These are phyloP conservation scores for Lordiphosa clarofinis DNA, from an alignment of 1,140 invertebrate genomes.

Conservation along the genomic window DNA sequence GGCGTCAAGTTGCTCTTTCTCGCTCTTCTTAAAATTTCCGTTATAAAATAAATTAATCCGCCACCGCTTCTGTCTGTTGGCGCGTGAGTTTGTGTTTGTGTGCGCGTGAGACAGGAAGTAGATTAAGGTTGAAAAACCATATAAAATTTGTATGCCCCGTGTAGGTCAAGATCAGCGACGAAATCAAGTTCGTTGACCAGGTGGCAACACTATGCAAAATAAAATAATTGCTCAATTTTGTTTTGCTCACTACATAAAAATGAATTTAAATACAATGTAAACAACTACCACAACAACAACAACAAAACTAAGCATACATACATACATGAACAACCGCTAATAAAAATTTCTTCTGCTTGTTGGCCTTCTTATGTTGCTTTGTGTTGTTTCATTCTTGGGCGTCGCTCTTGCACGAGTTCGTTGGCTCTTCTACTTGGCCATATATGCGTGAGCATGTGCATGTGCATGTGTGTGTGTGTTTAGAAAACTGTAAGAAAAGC, in stretches of 20 bases:
- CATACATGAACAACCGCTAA: conserved; percentile 67
- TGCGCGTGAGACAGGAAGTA: conserved; percentile 35
- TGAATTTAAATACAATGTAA: conserved; percentile 38
- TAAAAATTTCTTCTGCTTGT: conserved; percentile 45
- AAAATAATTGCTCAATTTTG: conserved; percentile 12
- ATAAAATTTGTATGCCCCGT: conserved; percentile 46
- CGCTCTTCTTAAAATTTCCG: conserved; percentile 52
- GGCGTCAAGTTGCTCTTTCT: conserved; percentile 10
- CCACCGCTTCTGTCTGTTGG: conserved; percentile 10
- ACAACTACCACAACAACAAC: conserved; percentile 35
- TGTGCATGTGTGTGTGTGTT: conserved; percentile 48
- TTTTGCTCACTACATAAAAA: conserved; percentile 5
- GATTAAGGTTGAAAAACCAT: conserved; percentile 64
- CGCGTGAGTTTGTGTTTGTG: conserved; percentile 9
- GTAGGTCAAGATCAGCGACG: conserved; percentile 69
- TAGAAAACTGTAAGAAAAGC: conserved; percentile 75
- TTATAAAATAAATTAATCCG: conserved; percentile 52
- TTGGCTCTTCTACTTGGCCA: conserved; percentile 42
- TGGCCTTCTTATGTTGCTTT: conserved; percentile 73
- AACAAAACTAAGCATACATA: conserved; percentile 54
- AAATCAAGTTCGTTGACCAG: conserved; percentile 41
- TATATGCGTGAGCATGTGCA: conserved; percentile 10
- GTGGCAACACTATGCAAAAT: conserved; percentile 26
- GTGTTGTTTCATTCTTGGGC: conserved; percentile 71
- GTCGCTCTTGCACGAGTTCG: conserved; percentile 68